Base-by-base conservation (phyloP, 2,797 vertebrate genomes). In the Strix occidentalis region DNA sequence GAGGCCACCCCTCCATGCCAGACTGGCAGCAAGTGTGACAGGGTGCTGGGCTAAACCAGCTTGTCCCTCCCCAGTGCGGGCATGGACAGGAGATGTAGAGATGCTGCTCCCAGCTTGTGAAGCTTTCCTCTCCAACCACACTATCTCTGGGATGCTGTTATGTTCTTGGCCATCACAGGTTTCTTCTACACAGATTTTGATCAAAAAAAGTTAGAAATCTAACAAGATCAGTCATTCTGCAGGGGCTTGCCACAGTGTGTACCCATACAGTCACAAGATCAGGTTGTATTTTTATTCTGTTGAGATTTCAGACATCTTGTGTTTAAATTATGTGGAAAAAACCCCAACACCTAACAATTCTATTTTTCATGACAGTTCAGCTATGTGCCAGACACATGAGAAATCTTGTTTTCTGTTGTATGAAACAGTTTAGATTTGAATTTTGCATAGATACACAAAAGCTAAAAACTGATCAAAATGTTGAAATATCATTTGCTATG, bases 401-500 rank as follows among this genome's bases (percentile, higher is more conserved):
- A 85, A 83, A 69, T 58, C 33, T 25, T 81, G 15, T 48, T 84
- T 80, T 77, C 51, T 94, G 31, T 69, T 48, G 13, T 2, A 4
- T 57, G 78, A 84, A 84, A 79, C n/a, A 64, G 65, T 74, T 89
- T 63, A 80, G 29, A 63, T 64, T 64, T 50, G 23, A 84, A 70
- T 46, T 92, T 81, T 84, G 29, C 46, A 33, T 4, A 53, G 56
- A 85, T 33, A 60, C 13, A 83, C 53, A 83, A 64, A 79, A 91
- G 31, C 31, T 85, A 78, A 85, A 92, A 87, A 68, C 51, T 21
- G 56, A 80, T 82, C 54, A 74, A 89, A 94, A 81, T 74, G 60
- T 76, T 87, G 81, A 87, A 63, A 26, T 57, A 43, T 11, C 26
- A 64, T 71, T 91, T 60, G 33, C 33, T 48, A 8, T 14, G 64